phyloP scores from a whole-genome alignment of 2,113 vertebrate species.

The Sinocyclocheilus rhinocerous region DNA sequence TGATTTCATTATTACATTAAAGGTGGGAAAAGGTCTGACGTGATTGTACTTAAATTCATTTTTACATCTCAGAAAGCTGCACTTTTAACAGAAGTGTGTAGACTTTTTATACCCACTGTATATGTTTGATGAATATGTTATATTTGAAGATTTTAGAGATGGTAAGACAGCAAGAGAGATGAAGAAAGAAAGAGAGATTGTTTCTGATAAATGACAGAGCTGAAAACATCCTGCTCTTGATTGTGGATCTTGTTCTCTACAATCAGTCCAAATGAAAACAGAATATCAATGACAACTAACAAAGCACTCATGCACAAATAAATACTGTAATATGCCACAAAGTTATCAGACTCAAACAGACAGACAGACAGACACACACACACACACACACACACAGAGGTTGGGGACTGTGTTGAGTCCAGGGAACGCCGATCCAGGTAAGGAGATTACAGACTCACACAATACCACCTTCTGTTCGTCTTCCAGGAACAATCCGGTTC shows the following conservation, averaged over 20 bases:
- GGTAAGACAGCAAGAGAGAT: neutral
- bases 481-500: slow-evolving; percentile 76
- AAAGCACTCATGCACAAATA: slow-evolving; percentile 47
- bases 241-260: slow-evolving; percentile 39
- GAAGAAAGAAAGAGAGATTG: slow-evolving; percentile 39
- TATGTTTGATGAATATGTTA: too few species aligned
- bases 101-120: too few species aligned
- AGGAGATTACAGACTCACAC: slow-evolving; percentile 81
- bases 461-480: slow-evolving; percentile 78
- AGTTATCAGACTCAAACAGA: slow-evolving; percentile 58
- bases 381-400: slow-evolving; percentile 55
- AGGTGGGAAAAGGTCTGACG: too few species aligned
- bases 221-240: slow-evolving; percentile 6
- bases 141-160: neutral
- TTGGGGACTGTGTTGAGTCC: slow-evolving; percentile 71
- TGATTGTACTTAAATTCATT: too few species aligned
- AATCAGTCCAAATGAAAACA: slow-evolving; percentile 35
- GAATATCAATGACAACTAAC: slow-evolving; percentile 52
- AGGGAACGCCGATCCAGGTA: slow-evolving; percentile 79
- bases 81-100: neutral
- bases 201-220: slow-evolving; percentile 75
- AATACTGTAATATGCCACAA: slow-evolving; percentile 50
- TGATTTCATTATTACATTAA: too few species aligned
- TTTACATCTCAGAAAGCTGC: neutral
- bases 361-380: slow-evolving; percentile 55